Evolutionary conservation across 2,113 vertebrate genomes (phyloP).

Genomic region (Emydura subglobosa): DNA sequence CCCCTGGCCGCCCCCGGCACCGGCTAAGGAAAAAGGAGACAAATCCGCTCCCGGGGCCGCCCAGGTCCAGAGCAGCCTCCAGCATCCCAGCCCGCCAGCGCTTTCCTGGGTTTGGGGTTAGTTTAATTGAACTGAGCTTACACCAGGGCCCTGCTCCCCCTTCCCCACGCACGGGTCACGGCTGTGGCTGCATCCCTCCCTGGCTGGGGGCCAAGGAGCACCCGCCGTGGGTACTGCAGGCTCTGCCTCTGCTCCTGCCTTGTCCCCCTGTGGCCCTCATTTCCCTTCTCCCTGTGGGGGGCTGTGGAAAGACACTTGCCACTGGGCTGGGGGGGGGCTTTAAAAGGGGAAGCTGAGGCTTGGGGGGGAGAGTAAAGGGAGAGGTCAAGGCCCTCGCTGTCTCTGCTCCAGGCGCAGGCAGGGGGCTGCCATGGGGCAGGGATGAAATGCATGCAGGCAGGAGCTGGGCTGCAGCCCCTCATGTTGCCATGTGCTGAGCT

Average conservation of each 20-base stretch:
- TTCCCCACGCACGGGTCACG: not conserved
- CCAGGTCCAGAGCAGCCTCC: not conserved
- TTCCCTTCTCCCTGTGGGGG: not conserved
- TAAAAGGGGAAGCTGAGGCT: not conserved
- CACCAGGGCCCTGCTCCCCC: not conserved
- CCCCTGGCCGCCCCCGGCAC: constrained; percentile 62
- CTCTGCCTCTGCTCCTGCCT: not conserved
- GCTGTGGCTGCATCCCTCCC: not conserved
- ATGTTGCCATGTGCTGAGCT: too few relatives aligned
- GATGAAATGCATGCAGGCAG: too few relatives aligned
- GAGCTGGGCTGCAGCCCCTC: too few relatives aligned
- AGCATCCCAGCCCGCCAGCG: not conserved
- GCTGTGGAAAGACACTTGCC: not conserved
- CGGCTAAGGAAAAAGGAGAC: constrained; percentile 74
- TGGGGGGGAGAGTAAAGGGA: too few relatives aligned
- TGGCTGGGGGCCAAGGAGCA: not conserved
- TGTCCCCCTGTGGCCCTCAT: too few relatives aligned
- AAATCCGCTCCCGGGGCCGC: constrained; percentile 58
- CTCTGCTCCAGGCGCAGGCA: not conserved
- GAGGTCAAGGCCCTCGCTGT: too few relatives aligned
- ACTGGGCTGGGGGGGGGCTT: too few relatives aligned
- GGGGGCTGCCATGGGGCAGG: too few relatives aligned
- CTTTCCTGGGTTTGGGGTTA: not conserved
- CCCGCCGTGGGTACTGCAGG: fast-evolving
- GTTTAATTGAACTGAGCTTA: not conserved